Conservation (phyloP, 2,888 invertebrate species). For the Oscheius sp. region DNA sequence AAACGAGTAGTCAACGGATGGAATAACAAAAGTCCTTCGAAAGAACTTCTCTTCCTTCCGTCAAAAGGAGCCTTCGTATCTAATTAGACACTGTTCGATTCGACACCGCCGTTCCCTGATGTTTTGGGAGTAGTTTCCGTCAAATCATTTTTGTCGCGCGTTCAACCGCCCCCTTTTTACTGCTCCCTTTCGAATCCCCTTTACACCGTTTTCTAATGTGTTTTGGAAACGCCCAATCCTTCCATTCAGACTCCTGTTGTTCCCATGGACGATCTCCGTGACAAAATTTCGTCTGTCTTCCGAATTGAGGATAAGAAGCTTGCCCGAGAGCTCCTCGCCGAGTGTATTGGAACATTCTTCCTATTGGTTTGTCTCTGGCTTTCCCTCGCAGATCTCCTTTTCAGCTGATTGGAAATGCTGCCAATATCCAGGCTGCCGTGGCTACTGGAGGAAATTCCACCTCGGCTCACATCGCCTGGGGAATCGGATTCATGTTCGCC, state of each 20-base stretch:
- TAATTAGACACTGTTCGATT: too few species aligned
- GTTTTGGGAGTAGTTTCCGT: too few species aligned
- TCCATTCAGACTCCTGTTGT: not conserved
- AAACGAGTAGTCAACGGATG: too few species aligned
- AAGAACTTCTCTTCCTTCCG: too few species aligned
- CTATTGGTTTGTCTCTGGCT: constrained; percentile 48
- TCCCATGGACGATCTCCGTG: constrained; percentile 38
- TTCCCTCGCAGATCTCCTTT: constrained; percentile 5
- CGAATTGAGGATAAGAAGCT: constrained; percentile 52
- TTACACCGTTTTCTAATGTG: not conserved
- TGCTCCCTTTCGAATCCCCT: constrained; percentile 2
- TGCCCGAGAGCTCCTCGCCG: constrained; percentile 62
- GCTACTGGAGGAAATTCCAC: constrained; percentile 57
- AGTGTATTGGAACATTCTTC: constrained; percentile 67
- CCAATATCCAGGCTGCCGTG: constrained; percentile 61
- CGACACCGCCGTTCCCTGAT: too few species aligned
- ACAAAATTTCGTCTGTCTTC: constrained; percentile 46
- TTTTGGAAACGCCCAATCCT: not conserved
- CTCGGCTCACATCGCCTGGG: constrained; percentile 63
- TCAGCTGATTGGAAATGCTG: constrained; percentile 66
- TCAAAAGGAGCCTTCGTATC: too few species aligned
- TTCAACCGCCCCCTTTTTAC: not conserved
- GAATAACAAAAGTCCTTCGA: too few species aligned
- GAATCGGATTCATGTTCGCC: constrained; percentile 68
- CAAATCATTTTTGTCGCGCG: too few species aligned